These are phyloP conservation scores for Leucophora obtusa DNA, from an alignment of 2,888 invertebrate genomes.

Conservation along the genomic window DNA sequence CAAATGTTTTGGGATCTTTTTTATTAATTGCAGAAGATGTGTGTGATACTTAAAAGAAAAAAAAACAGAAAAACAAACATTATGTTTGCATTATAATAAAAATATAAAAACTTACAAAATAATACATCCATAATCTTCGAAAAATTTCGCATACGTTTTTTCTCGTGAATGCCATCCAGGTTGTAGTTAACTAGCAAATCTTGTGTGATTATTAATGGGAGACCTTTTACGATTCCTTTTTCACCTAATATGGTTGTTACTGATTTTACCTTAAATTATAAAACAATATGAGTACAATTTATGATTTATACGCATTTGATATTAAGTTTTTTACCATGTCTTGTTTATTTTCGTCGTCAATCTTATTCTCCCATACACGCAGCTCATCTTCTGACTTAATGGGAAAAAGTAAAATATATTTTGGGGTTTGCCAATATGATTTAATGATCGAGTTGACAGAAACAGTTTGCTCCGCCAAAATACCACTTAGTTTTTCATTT, in stretches of 20 bases:
- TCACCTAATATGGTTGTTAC: background rate
- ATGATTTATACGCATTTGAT: background rate
- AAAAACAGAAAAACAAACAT: no score
- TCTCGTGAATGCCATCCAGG: background rate
- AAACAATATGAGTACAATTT: background rate
- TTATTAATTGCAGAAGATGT: no score
- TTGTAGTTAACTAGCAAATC: no score
- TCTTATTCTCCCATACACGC: background rate
- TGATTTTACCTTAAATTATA: background rate
- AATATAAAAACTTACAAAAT: background rate
- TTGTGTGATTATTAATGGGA: no score
- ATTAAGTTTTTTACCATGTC: background rate
- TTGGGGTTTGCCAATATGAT: background rate
- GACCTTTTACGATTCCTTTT: no score
- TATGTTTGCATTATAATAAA: no score
- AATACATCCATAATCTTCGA: background rate
- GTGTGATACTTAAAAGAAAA: no score
- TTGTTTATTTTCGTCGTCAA: background rate
- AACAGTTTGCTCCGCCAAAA: background rate
- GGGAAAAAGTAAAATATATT: background rate
- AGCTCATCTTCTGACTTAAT: background rate
- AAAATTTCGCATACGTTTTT: background rate
- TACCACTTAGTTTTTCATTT: background rate
- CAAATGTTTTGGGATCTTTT: no score
- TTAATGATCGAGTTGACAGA: background rate